Evolutionary conservation across 2,797 vertebrate species (phyloP).

Genomic region (Eospalax fontanierii): DNA sequence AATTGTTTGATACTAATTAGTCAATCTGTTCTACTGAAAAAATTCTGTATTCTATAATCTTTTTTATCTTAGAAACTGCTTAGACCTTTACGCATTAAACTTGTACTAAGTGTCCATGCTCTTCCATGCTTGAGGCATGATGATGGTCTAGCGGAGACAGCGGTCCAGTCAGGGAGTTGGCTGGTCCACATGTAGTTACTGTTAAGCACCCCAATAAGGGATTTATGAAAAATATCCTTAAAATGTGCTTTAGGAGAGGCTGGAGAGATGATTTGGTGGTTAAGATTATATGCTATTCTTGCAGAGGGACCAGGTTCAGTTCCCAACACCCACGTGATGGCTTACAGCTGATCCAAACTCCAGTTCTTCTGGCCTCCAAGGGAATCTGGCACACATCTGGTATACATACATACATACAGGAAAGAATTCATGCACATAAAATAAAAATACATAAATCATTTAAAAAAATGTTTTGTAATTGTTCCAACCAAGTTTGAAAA

Average conservation of each 20-base stretch:
- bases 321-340: no score
- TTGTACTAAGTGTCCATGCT: not conserved
- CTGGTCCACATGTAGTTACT: not conserved
- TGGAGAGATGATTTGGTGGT: no score
- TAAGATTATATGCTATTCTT: no score
- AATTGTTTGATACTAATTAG: not conserved
- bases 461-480: not conserved
- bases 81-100: not conserved
- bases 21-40: not conserved
- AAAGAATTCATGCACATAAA: no score
- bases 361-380: no score
- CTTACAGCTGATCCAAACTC: no score
- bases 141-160: not conserved
- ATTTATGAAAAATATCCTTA: not conserved
- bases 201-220: not conserved
- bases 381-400: no score
- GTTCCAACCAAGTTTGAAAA: not conserved
- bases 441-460: no score
- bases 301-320: no score
- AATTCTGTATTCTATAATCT: not conserved
- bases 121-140: not conserved
- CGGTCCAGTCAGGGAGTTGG: not conserved
- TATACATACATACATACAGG: no score
- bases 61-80: conserved; percentile 8
- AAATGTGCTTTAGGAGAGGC: not conserved